Evolutionary conservation across 2,888 invertebrate species (phyloP).

Genomic region (Drosophila koepferae): DNA sequence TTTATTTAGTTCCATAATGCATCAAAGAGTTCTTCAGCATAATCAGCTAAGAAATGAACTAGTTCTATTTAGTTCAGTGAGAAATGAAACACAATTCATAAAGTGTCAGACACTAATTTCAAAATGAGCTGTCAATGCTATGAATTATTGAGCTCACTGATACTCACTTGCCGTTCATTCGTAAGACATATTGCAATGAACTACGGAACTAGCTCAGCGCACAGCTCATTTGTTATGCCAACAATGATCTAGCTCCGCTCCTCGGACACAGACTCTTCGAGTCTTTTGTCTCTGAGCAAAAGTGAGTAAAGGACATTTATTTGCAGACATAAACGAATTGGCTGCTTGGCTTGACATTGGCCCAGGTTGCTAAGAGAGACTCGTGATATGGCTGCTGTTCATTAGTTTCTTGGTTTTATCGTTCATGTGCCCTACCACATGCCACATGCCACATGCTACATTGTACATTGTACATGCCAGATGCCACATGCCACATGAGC

Average conservation of each 20-base stretch:
- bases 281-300: too few species aligned
- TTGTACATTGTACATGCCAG: background rate
- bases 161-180: too few species aligned
- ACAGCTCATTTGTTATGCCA: background rate
- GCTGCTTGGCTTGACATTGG: background rate
- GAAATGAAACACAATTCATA: background rate
- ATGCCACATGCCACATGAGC: background rate
- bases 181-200: too few species aligned
- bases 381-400: background rate
- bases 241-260: too few species aligned
- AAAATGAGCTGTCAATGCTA: background rate
- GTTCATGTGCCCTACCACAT: conserved; percentile 18
- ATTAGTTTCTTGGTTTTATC: conserved; percentile 12
- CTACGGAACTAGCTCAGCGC: too few species aligned
- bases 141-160: too few species aligned
- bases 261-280: too few species aligned
- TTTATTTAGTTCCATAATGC: background rate
- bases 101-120: background rate
- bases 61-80: background rate
- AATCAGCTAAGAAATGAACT: background rate
- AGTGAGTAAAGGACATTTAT: too few species aligned
- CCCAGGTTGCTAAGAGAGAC: background rate
- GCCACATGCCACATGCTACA: background rate
- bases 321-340: too few species aligned
- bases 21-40: background rate